Evolutionary conservation across 2,797 vertebrate genomes (phyloP).

Genomic region (Sebastes jordani): DNA sequence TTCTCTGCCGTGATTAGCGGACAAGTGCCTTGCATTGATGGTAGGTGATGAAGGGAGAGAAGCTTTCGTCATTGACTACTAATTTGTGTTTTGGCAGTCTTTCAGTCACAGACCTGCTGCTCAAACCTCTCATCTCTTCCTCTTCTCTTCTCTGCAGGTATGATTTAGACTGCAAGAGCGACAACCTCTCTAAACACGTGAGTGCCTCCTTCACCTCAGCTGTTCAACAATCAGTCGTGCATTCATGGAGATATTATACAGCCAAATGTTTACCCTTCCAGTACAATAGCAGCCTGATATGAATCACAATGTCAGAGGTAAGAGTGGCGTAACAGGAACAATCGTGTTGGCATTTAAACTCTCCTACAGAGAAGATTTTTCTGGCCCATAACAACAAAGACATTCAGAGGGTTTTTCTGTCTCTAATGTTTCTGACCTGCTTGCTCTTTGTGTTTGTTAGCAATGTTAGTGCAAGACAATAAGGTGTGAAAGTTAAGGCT

Average conservation of each 20-base stretch:
- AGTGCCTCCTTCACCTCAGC: slow-evolving; percentile 64
- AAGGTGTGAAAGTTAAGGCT: neutral
- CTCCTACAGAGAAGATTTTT: neutral
- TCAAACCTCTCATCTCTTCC: neutral
- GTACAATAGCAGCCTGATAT: slow-evolving; percentile 50
- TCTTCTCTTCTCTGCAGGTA: slow-evolving; percentile 72
- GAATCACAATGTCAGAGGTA: slow-evolving; percentile 21
- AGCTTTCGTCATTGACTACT: neutral
- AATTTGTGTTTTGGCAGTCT: slow-evolving; percentile 25
- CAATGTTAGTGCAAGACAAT: neutral
- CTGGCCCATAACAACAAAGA: neutral
- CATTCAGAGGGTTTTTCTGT: neutral
- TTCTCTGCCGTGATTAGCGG: slow-evolving; percentile 29
- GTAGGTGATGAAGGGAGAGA: neutral
- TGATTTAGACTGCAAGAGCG: slow-evolving; percentile 85
- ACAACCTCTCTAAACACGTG: slow-evolving; percentile 86
- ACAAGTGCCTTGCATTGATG: slow-evolving; percentile 5
- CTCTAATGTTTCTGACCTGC: neutral
- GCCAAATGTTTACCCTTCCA: slow-evolving; percentile 31
- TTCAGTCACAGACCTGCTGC: neutral
- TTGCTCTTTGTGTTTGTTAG: neutral
- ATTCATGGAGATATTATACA: slow-evolving; percentile 34
- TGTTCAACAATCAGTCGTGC: slow-evolving; percentile 39
- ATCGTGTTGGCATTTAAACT: slow-evolving; percentile 9
- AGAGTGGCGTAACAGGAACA: neutral